Evolutionary conservation across 2,113 vertebrate species (phyloP).

Genomic region (Tachysurus fulvidraco): DNA sequence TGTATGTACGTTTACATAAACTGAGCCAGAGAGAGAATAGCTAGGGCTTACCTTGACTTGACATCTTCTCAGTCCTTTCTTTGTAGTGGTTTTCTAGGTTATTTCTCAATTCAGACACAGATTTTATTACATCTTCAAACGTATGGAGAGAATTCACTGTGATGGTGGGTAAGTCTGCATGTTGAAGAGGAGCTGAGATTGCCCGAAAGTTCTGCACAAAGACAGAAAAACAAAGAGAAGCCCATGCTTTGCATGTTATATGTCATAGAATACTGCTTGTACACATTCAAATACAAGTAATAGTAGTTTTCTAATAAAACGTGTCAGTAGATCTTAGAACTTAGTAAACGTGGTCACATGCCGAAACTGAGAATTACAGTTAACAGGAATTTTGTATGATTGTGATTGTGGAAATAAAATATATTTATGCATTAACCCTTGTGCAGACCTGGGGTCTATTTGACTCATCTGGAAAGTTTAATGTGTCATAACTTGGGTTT

Average conservation of each 20-base stretch:
- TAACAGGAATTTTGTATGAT: too few species aligned
- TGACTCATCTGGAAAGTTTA: too few species aligned
- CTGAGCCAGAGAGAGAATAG: too few species aligned
- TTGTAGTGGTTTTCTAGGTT: conserved; percentile 1
- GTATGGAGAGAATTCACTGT: not conserved
- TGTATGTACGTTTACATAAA: too few species aligned
- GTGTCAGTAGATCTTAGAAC: not conserved
- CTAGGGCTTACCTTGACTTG: conserved; percentile 4
- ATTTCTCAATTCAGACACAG: not conserved
- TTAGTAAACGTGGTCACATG: not conserved
- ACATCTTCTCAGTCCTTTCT: not conserved
- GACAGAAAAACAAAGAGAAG: not conserved
- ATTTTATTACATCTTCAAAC: conserved; percentile 15
- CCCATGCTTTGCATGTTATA: not conserved
- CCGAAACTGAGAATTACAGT: not conserved
- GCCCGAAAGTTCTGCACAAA: conserved; percentile 9
- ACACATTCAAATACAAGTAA: not conserved
- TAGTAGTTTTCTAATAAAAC: not conserved
- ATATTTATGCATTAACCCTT: too few species aligned
- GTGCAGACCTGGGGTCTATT: too few species aligned
- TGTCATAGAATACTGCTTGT: not conserved
- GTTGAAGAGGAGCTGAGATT: not conserved
- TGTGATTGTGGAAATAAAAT: too few species aligned
- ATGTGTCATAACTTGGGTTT: too few species aligned
- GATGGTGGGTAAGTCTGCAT: not conserved